Conservation (phyloP, 2,888 invertebrate species). For the Drosophila borborema region DNA sequence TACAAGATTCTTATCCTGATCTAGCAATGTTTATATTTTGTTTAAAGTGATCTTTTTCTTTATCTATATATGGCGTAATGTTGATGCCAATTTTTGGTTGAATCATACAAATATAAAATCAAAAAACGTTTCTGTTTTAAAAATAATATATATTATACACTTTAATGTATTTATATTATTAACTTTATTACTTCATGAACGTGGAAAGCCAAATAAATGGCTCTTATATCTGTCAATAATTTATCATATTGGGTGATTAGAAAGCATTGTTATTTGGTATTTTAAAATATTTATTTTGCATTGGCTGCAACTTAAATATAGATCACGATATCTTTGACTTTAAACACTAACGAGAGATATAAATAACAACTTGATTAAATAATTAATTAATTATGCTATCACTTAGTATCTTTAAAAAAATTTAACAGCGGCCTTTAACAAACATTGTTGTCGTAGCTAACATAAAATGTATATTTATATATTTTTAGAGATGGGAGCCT, state of each 20-base stretch:
- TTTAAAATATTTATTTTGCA: slow-evolving; percentile 40
- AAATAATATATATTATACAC: too few species aligned
- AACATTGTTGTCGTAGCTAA: slow-evolving; percentile 19
- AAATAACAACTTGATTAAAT: slow-evolving; percentile 71
- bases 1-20: too few species aligned
- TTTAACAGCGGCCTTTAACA: slow-evolving; percentile 28
- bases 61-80: too few species aligned
- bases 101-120: too few species aligned
- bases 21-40: too few species aligned
- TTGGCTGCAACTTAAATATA: slow-evolving; percentile 64
- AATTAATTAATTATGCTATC: slow-evolving; percentile 58
- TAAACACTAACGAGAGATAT: slow-evolving; percentile 69
- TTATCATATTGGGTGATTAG: too few species aligned
- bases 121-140: too few species aligned
- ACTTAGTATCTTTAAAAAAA: slow-evolving; percentile 56
- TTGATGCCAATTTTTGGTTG: background rate
- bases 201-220: background rate
- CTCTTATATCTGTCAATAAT: too few species aligned
- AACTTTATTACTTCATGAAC: background rate
- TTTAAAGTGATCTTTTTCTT: too few species aligned
- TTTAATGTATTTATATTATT: too few species aligned
- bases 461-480: slow-evolving; percentile 3
- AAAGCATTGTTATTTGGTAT: too few species aligned
- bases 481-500: slow-evolving; percentile 12
- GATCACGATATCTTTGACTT: slow-evolving; percentile 78